These are phyloP conservation scores for Hyaena hyaena DNA, from an alignment of 2,113 vertebrate genomes.

Conservation along the genomic window DNA sequence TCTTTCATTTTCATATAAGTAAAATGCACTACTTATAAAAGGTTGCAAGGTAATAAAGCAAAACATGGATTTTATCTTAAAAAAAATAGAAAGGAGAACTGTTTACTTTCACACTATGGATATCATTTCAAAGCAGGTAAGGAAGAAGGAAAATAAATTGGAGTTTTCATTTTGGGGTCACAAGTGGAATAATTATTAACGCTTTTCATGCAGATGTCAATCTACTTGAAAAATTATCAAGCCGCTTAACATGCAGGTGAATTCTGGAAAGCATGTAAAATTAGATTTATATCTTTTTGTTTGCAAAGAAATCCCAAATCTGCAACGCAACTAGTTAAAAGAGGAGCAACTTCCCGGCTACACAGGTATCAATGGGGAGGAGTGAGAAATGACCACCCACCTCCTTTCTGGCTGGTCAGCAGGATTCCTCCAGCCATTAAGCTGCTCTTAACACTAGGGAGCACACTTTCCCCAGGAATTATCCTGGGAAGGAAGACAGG, in stretches of 20 bases:
- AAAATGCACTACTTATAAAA: not conserved
- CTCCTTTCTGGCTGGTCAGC: not conserved
- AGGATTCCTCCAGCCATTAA: constrained; percentile 46
- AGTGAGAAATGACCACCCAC: not conserved
- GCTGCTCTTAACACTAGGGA: constrained; percentile 85
- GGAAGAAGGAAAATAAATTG: not conserved
- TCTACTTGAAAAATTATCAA: not conserved
- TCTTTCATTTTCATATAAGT: not conserved
- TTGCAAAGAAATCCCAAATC: not conserved
- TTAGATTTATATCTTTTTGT: not conserved
- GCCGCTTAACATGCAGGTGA: not conserved
- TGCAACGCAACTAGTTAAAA: too few relatives aligned
- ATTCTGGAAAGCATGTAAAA: not conserved
- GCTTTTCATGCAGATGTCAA: not conserved
- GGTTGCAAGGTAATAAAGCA: not conserved
- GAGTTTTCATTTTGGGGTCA: not conserved
- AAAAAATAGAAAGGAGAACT: not conserved
- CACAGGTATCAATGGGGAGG: rapidly evolving
- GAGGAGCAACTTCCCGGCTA: rapidly evolving
- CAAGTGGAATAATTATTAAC: not conserved
- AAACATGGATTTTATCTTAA: not conserved
- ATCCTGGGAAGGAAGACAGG: constrained; percentile 1
- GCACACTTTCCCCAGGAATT: constrained; percentile 89
- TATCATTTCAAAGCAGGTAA: not conserved
- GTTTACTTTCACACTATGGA: not conserved